Conservation (phyloP, 2,888 invertebrate genomes). For the Stegophylla sp. region DNA sequence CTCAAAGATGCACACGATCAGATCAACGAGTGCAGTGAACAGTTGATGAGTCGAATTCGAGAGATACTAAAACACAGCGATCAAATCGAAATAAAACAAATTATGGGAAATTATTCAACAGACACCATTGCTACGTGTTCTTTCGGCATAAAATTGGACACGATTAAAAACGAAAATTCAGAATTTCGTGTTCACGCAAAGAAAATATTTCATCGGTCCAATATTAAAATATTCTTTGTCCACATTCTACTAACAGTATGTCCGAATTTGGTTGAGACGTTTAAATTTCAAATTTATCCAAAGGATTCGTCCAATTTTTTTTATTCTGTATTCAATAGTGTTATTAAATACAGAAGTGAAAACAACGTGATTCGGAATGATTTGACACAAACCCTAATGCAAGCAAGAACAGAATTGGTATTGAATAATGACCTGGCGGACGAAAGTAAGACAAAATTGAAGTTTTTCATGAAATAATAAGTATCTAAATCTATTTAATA, state of each 20-base stretch:
- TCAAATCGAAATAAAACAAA: constrained; percentile 26
- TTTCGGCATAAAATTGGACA: constrained; percentile 67
- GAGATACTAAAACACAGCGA: background rate
- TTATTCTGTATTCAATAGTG: background rate
- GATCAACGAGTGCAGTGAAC: constrained; percentile 38
- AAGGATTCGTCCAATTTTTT: background rate
- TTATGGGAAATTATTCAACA: constrained; percentile 66
- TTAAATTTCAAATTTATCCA: background rate
- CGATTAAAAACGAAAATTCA: constrained; percentile 65
- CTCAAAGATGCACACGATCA: constrained; percentile 62
- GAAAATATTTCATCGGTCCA: background rate
- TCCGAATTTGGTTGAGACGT: background rate
- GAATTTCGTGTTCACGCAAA: constrained; percentile 63
- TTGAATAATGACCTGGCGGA: background rate
- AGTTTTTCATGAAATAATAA: too few species aligned
- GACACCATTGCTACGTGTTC: constrained; percentile 67
- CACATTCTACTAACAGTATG: background rate
- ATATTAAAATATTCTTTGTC: background rate
- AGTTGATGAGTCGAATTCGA: background rate
- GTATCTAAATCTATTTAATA: too few species aligned
- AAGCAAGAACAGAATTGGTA: constrained; percentile 20
- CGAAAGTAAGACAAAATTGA: background rate
- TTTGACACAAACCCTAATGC: background rate
- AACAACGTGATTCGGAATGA: background rate
- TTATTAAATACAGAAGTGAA: background rate